Evolutionary conservation across 2,888 invertebrate species (phyloP), one percentile per base, ranked within the genome.

Genomic region (Melanostoma mellinum): DNA sequence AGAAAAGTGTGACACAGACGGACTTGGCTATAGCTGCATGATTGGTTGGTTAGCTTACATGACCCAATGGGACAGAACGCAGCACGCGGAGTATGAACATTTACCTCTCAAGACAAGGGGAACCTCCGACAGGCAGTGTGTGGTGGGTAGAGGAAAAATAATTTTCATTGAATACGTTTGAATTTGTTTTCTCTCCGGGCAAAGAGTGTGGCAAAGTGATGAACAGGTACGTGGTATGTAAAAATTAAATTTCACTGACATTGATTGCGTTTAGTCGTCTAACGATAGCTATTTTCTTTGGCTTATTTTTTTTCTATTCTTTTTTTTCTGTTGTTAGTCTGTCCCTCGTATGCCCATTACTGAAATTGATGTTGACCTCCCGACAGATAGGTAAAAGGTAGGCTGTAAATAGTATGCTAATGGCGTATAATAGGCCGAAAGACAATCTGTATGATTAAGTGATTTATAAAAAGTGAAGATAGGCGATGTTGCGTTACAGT

Each of bases 161-260:
- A 56, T 73, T 82, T 68, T 68, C 77, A 72, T 73, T 60, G 72
- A 61, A 44, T 74, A n/a, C 52, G 68, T 30, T 67, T 56, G 40
- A 63, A 82, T 78, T 68, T 69, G 52, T 82, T 82, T 82, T 82
- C 82, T 78, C 78, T 55, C 32, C 30, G 42, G 46, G 9, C 4
- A 42, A 55, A 60, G 65, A 67, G 65, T 44, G 52, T 50, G 60
- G 9, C 32, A 44, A 6, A 6, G 44, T 30, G 32, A 36, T 44
- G 32, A 10, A 5, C 6, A 20, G 20, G 74, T 65, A 74, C 65
- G 84, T 71, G 77, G 84, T 79, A 75, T 71, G 79, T 74, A 52
- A 84, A 82, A 84, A 84, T 84, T 79, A 84, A 84, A 84, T 84
- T 84, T 84, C 84, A 84, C 84, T 84, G 84, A 79, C 84, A 84